Base-by-base conservation (phyloP, 2,888 invertebrate genomes). In the Monoplex corrugatus region DNA sequence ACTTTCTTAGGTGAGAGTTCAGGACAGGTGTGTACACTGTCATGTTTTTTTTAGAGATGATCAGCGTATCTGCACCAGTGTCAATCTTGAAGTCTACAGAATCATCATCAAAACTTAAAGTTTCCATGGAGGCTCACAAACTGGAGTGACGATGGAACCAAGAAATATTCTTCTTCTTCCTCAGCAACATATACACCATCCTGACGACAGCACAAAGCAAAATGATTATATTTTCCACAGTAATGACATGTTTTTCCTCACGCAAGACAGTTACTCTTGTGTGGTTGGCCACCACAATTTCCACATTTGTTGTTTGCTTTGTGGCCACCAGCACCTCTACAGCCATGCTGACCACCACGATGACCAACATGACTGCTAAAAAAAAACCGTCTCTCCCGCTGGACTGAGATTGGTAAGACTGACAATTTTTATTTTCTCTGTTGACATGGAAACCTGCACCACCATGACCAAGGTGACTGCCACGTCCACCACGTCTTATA, bases 291-390 rank as follows among this genome's bases (percentile, higher is more conserved):
- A 23, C 63, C 63, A 68, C 63, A 68, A 28, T 68, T 68, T 68
- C 63, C 63, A 68, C 63, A 68, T 68, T 68, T 68, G 63, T n/a
- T 10, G 63, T n/a, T 68, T 68, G 63, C n/a, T 68, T 68, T 68
- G 63, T 68, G 23, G 63, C 63, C 32, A 28, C n/a, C 63, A 23
- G 63, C 28, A 68, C 63, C 63, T 28, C 28, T 68, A 68, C 19
- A 6, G 6, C 63, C 28, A 28, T 5, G 63, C 0, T 68, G 63
- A 68, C 63, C 63, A 68, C 63, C 63, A 68, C 63, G n/a, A 68
- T 68, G 63, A 68, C 63, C 63, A 68, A 1, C 63, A 68, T 5
- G 63, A 68, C 63, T 68, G 63, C 2, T 68, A n/a, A 68, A 28
- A n/a, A n/a, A 6, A 6, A 68, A 6, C n/a, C 63, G 8, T n/a